Evolutionary conservation across 2,888 invertebrate species (phyloP), one percentile per base, ranked within the genome.

Genomic region (Rhodophaea formosa): DNA sequence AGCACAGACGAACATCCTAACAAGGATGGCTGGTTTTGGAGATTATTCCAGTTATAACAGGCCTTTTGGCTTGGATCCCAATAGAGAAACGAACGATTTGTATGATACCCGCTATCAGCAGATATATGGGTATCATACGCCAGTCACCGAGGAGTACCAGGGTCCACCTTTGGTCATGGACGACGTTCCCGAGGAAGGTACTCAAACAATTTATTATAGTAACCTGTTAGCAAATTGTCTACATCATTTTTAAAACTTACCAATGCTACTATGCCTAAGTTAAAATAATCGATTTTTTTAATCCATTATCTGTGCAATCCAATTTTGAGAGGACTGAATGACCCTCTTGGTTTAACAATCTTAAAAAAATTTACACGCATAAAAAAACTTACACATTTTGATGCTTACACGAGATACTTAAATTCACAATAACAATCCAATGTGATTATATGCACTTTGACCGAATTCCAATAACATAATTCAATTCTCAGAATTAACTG

Each of bases 51-150:
- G 82, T 58, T 91, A 85, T 64, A 89, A 89, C 62, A 80, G 91
- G 62, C 91, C 91, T 1, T 90, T 71, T 70, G 88, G 88, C 47
- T 69, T 91, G 58, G 90, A 91, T 75, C 87, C 84, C 7, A 86
- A 88, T 66, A 81, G 82, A 65, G 90, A 91, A 77, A 80, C 84
- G 0, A 89, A 82, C 66, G 90, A 91, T 67, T 75, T 91, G 57
- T 89, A 90, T 62, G 90, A 91, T 76, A 86, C 88, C 53, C 86
- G 91, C 46, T 91, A 88, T 71, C 89, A 90, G 72, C 91, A 91
- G 68, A 90, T 91, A 57, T 91, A 90, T 72, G 91, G 91, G 10
- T 89, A 91, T 67, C 88, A 88, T 67, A 91, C 90, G 39, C 90
- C 91, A 54, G 66, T 87, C 66, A 90, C 85, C 53, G 90, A 91